These are phyloP conservation scores for Trigoniulus corallinus DNA, from an alignment of 1,140 invertebrate genomes.

Conservation along the genomic window DNA sequence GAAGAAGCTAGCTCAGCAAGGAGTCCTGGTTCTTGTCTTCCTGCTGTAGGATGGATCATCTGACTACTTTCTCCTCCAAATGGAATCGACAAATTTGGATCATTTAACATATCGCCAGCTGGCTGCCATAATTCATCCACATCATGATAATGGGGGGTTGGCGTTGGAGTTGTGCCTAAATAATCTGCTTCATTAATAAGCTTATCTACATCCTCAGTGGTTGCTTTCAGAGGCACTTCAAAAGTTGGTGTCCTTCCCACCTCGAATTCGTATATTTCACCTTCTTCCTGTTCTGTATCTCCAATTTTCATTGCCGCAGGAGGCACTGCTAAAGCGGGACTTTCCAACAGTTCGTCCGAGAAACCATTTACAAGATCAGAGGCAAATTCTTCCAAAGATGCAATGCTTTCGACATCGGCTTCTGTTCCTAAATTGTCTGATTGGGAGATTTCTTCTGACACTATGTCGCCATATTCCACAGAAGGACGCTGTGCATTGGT, in stretches of 20 bases:
- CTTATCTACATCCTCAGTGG: too few species aligned
- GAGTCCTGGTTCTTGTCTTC: not conserved
- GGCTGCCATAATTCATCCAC: too few species aligned
- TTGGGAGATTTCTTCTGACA: constrained; percentile 5
- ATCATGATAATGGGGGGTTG: too few species aligned
- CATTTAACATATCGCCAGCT: not conserved
- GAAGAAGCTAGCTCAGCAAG: not conserved
- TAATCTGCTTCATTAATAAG: not conserved
- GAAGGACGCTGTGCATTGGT: too few species aligned
- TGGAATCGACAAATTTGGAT: not conserved
- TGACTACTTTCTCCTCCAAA: not conserved
- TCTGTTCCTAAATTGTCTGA: constrained; percentile 12
- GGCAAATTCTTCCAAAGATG: not conserved
- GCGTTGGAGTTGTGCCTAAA: not conserved
- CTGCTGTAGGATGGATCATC: not conserved
- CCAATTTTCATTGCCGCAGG: not conserved
- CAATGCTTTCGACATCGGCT: constrained; percentile 9
- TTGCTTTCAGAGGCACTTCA: not conserved
- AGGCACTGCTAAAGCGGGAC: too few species aligned
- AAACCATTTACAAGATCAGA: not conserved
- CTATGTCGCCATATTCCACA: not conserved
- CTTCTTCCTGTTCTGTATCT: not conserved
- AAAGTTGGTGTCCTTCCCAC: not conserved
- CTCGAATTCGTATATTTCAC: not conserved
- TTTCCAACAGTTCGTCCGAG: not conserved